These are phyloP conservation scores for Hirundichthys speculiger DNA, from an alignment of 2,113 vertebrate species.

Conservation along the genomic window DNA sequence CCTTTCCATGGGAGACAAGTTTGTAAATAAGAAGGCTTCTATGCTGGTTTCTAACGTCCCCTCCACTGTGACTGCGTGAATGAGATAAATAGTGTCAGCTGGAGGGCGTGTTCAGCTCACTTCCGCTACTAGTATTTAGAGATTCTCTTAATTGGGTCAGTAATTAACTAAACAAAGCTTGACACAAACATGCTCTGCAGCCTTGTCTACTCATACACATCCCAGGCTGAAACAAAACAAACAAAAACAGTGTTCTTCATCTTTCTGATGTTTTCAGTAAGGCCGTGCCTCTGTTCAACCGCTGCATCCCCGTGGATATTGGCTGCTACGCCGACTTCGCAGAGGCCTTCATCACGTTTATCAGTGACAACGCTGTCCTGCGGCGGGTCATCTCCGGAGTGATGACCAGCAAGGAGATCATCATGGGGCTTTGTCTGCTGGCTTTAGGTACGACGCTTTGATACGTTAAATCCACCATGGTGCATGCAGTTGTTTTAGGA, in stretches of 20 bases:
- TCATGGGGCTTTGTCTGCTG: slow-evolving; percentile 96
- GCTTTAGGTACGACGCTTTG: slow-evolving; percentile 87
- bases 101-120: too few relatives aligned
- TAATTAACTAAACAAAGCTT: too few relatives aligned
- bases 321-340: slow-evolving; percentile 93
- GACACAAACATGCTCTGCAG: too few relatives aligned
- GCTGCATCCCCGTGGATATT: slow-evolving; percentile 92
- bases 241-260: neutral
- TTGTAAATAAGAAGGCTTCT: too few relatives aligned
- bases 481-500: neutral
- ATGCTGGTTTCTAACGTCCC: too few relatives aligned
- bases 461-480: neutral
- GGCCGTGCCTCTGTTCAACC: slow-evolving; percentile 91
- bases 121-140: too few relatives aligned
- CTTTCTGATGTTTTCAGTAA: slow-evolving; percentile 60
- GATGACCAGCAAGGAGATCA: slow-evolving; percentile 99
- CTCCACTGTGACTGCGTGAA: too few relatives aligned
- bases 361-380: slow-evolving; percentile 95
- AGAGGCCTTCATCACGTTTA: slow-evolving; percentile 92
- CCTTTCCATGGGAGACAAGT: neutral
- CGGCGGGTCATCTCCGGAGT: slow-evolving; percentile 94
- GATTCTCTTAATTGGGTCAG: too few relatives aligned
- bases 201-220: too few relatives aligned
- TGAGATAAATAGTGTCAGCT: too few relatives aligned
- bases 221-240: neutral